phyloP scores from a whole-genome alignment of 64 coral and sea anemone species.

The Trachythela sp. region DNA sequence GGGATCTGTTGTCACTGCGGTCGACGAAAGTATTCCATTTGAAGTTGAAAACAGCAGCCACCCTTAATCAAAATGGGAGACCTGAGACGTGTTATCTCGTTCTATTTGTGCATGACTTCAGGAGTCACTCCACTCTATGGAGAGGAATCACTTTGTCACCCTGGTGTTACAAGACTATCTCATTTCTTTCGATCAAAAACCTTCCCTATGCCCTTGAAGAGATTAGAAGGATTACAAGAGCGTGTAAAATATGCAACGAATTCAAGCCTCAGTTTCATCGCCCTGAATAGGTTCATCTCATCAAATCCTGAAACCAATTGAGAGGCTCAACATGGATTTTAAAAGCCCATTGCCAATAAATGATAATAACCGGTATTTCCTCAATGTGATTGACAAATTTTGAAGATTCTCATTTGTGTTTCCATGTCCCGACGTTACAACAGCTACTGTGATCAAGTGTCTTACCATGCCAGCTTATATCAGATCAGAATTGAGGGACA shows the following conservation, averaged over 20 bases:
- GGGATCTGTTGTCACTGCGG: background rate
- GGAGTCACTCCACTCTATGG: background rate
- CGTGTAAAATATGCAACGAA: constrained; percentile 7
- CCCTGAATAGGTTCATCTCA: background rate
- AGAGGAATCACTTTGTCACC: background rate
- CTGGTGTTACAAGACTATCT: background rate
- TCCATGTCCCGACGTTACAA: background rate
- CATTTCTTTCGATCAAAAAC: background rate
- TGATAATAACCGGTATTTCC: constrained; percentile 55
- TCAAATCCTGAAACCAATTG: constrained; percentile 10
- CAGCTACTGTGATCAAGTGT: background rate
- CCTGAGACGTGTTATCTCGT: background rate
- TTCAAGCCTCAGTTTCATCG: constrained; percentile 3
- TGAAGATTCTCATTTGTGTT: constrained; percentile 31
- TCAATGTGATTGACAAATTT: constrained; percentile 54
- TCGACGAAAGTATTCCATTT: background rate
- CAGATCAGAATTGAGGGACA: background rate
- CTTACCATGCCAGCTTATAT: background rate
- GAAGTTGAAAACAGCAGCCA: constrained; percentile 1
- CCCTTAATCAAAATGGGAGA: constrained; percentile 6
- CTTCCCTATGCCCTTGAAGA: constrained; percentile 16
- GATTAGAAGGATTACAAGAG: constrained; percentile 30
- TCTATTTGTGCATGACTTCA: background rate
- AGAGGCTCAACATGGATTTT: constrained; percentile 59
- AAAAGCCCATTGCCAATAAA: constrained; percentile 51